Base-by-base conservation (phyloP, 2,888 invertebrate species). In the Sesia apiformis region DNA sequence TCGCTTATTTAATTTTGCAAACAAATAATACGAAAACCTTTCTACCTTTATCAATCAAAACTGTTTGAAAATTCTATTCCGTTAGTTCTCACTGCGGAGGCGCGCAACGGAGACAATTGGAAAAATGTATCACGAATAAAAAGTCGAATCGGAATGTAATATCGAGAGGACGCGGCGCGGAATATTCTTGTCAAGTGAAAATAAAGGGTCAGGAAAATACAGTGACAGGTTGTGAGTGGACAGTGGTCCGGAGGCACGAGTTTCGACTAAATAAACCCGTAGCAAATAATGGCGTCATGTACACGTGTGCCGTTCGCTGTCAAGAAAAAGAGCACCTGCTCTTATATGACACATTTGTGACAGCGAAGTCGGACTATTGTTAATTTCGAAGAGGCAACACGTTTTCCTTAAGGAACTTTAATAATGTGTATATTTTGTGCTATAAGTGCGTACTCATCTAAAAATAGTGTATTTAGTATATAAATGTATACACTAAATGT, bases 41-140 rank as follows among this genome's bases (percentile, higher is more conserved):
- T 87, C 87, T 86, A 87, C 87, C 86, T 86, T 85, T 88, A 87
- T 87, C 89, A 87, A 87, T 89, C 86, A 87, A 86, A 89, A 87
- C 81, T 83, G 82, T 84, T 85, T 81, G 84, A 84, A 88, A 89
- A 84, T 85, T 88, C 78, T 83, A 84, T 88, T 84, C 81, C 74
- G 82, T 83, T 84, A 85, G 84, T 86, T 84, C 80, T 75, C 77
- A 78, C 74, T 74, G 76, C 66, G 74, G 72, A 76, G 72, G 76
- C 77, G 76, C 76, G 78, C 79, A 74, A 65, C 70, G 77, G 78
- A 54, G 58, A 56, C 58, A 55, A 58, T 58, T 57, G 60, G 60
- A 57, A 58, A 60, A 87, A 83, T 84, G 58, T 56, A 58, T 58
- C 60, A 58, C 53, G 58, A 57, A 56, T 60, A 60, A 89, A 88